Evolutionary conservation across 2,888 invertebrate species (phyloP), one percentile per base, ranked within the genome.

Genomic region (Rhimphoctona megacephalus): DNA sequence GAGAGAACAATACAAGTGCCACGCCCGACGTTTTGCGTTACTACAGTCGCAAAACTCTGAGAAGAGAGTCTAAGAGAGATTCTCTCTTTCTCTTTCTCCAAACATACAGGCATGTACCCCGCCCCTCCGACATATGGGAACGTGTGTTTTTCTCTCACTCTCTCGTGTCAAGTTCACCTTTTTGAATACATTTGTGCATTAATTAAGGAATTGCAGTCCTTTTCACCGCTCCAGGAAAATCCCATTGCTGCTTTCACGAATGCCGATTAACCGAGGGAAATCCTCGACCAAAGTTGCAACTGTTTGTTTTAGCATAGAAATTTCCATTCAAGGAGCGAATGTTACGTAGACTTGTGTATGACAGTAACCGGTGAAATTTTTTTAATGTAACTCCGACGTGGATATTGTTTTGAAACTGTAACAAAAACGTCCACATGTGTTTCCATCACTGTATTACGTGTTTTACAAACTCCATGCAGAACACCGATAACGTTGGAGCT

Each of bases 1-100:
- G 69, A 84, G 74, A 79, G 84, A 57, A 74, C 69, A 77, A 81
- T 78, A 81, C 72, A 84, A 76, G 70, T 69, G 84, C 86, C 79
- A 84, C 78, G 70, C 74, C 84, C 81, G 79, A 69, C 79, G 70
- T 81, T 84, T 74, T 74, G 73, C 76, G 25, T 61, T 61, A 61
- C 30, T 30, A 17, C 69, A 74, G 52, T 52, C 61, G 22, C 19
- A n/a, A 73, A 67, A 36, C 43, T 66, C 19, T 14, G 33, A 33
- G 39, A 54, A 43, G 17, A 49, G 74, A 30, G 43, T 66, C 69
- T 33, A 33, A 76, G 36, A 61, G 43, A 81, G 57, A 30, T 33
- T 46, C 61, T 49, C 30, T 39, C n/a, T 54, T 9, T 52, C 39
- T 52, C 22, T 54, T 8, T 46, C 19, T 39, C 57, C 33, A 33